Base-by-base conservation (phyloP, 2,888 invertebrate species). In the Anarsia innoxiella region DNA sequence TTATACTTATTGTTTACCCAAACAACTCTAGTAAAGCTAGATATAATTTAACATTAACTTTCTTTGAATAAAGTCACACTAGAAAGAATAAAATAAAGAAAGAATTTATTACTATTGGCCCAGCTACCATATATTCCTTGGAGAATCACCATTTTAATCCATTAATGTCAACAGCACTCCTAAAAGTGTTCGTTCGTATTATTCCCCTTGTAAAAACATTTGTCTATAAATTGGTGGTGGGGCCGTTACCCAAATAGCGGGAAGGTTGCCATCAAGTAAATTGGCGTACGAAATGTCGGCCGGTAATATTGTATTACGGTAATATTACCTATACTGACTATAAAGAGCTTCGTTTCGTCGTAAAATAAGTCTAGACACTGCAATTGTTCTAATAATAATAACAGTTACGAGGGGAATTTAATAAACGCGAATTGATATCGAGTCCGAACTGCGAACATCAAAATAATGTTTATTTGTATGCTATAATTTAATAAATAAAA, bases 171-270 rank as follows among this genome's bases (percentile, higher is more conserved):
- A 28, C 13, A 32, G n/a, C 32, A 36, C 14, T 30, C 14, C 10
- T 16, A 19, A n/a, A 19, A 31, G n/a, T 29, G 25, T 31, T 19
- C 12, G 9, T 11, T 19, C 12, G 27, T 39, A 23, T 36, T 28
- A 15, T 31, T 23, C 28, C 26, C 10, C 27, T 19, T 39, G 25
- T n/a, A 15, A 36, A 34, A 36, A 28, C 31, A 36, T 32, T 32
- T 31, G 31, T 27, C 23, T 15, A n/a, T 27, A 31, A 39, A 36
- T 27, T 16, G 27, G 26, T 16, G 26, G 2, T 11, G 15, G 16
- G 13, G 31, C 8, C 19, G 19, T 31, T 31, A 37, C n/a, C 6
- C 31, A 27, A 36, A 37, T 37, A 15, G 27, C 16, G 12, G 15
- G 14, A 11, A 14, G 26, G 27, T 11, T 12, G 31, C 31, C 31